Conservation (phyloP, 2,888 invertebrate species). For the Dioctria rufipes region DNA sequence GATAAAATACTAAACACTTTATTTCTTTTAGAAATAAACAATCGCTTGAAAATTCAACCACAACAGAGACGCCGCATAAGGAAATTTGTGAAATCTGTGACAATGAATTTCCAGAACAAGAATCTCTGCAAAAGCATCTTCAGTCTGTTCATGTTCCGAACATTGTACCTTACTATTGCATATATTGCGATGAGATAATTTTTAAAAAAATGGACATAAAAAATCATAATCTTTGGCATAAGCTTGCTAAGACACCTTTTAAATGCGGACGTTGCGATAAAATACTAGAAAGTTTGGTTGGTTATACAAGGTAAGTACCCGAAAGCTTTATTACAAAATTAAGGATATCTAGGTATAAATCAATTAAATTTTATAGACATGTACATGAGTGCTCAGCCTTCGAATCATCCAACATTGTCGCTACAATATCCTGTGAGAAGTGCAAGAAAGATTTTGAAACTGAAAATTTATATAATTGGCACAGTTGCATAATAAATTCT, state of each 20-base stretch:
- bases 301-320: conserved; percentile 58
- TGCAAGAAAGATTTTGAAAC: conserved; percentile 68
- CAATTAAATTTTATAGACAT: conserved; percentile 63
- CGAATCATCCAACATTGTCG: conserved; percentile 59
- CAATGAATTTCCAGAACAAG: conserved; percentile 62
- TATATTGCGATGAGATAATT: conserved; percentile 73
- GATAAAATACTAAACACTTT: too few relatives aligned
- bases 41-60: too few relatives aligned
- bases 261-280: conserved; percentile 71
- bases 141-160: conserved; percentile 64
- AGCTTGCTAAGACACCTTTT: conserved; percentile 69
- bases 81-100: conserved; percentile 65
- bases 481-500: conserved; percentile 67
- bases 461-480: conserved; percentile 69
- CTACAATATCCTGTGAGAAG: conserved; percentile 67
- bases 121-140: conserved; percentile 61
- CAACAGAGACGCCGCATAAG: conserved; percentile 15
- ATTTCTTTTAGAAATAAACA: too few relatives aligned
- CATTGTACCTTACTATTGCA: conserved; percentile 70
- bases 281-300: conserved; percentile 65
- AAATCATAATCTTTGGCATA: conserved; percentile 72
- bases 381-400: conserved; percentile 62
- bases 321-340: background rate
- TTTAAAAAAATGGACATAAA: conserved; percentile 67
- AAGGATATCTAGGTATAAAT: background rate